phyloP scores from a whole-genome alignment of 2,888 invertebrate species.

The Sceliomorpha sp. region DNA sequence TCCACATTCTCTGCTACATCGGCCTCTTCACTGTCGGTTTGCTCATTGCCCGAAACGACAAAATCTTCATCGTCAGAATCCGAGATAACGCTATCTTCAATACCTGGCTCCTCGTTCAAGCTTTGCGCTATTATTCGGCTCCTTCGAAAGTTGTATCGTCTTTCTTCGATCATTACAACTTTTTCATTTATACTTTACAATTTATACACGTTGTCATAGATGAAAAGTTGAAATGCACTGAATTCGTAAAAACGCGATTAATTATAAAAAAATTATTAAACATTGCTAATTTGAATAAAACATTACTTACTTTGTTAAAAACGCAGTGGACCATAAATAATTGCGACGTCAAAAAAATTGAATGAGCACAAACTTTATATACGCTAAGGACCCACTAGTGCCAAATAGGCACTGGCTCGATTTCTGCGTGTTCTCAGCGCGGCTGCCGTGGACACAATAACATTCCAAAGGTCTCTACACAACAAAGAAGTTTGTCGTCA shows the following conservation, averaged over 20 bases:
- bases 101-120: conserved; percentile 2
- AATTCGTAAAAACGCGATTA: conserved; percentile 7
- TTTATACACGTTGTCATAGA: background rate
- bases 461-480: background rate
- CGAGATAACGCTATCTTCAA: conserved; percentile 1
- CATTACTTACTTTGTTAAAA: conserved; percentile 10
- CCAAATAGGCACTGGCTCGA: conserved; percentile 7
- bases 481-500: conserved; percentile 18
- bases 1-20: conserved; percentile 4
- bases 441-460: conserved; percentile 7
- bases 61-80: conserved; percentile 21
- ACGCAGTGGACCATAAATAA: conserved; percentile 10
- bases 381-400: conserved; percentile 16
- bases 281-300: conserved; percentile 5
- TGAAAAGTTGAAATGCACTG: conserved; percentile 7
- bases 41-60: conserved; percentile 12
- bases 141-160: conserved; percentile 15
- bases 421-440: conserved; percentile 2
- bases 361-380: conserved; percentile 4
- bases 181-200: conserved; percentile 7
- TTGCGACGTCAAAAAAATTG: background rate
- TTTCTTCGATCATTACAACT: conserved; percentile 11
- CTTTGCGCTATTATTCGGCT: conserved; percentile 10
- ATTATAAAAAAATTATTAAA: conserved; percentile 14
- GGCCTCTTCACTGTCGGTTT: conserved; percentile 5